Base-by-base conservation (phyloP, 2,888 invertebrate species). In the Shargacucullia verbasci region DNA sequence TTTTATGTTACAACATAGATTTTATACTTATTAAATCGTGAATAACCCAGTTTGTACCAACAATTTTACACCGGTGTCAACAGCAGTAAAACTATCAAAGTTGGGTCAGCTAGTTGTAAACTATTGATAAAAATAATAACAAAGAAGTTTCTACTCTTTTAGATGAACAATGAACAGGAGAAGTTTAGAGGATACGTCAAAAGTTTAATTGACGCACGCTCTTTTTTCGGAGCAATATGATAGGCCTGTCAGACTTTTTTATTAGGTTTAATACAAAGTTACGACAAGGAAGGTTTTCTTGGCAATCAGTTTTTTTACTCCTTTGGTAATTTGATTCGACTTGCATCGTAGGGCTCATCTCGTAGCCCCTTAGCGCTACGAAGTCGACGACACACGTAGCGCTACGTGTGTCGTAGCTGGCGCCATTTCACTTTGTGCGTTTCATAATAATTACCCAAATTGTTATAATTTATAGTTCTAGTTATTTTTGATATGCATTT, bases 101-200 rank as follows among this genome's bases (percentile, higher is more conserved):
- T 54, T 49, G 40, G 25, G 14, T 45, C 33, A 46, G 46, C 55
- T 53, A 46, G 61, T 53, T 64, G 15, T 29, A 55, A 71, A 64
- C 56, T 72, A 70, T 59, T 63, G 62, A 64, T 67, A 39, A 47
- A 61, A 72, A 62, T 64, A 65, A 71, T 59, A 55, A 57, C 38
- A 47, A 10, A 20, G 34, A 53, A 34, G 38, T 38, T 49, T 52
- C n/a, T 12, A 45, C 41, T 37, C 41, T 56, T 59, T 49, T 41
- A 38, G 14, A 46, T 50, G 44, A 49, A 55, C 45, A 27, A 13
- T 15, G n/a, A n/a, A n/a, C n/a, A 48, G n/a, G 29, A 41, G 55
- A 60, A 53, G 41, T 68, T 57, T 29, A 13, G 29, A 52, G 39
- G 39, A 34, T 40, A 31, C n/a, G 34, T 31, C 35, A 38, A 47